Conservation (phyloP, 2,888 invertebrate species). For the Stenolophus ochropezus region DNA sequence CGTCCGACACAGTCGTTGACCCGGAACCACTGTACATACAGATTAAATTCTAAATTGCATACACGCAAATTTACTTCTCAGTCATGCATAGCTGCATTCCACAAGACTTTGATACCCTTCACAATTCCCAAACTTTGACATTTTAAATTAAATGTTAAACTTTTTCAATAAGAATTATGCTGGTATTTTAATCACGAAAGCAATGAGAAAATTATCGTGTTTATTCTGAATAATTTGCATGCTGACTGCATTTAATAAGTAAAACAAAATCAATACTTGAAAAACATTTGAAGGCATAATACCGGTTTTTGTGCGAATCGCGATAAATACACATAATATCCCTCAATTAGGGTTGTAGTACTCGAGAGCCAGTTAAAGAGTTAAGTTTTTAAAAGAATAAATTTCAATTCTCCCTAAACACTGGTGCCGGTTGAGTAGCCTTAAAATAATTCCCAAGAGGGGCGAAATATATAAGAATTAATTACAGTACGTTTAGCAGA, state of each 20-base stretch:
- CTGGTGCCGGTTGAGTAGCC: conserved; percentile 26
- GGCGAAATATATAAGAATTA: conserved; percentile 45
- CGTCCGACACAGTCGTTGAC: conserved; percentile 5
- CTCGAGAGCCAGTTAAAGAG: conserved; percentile 36
- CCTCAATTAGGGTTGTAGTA: conserved; percentile 35
- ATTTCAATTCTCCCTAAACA: conserved; percentile 23
- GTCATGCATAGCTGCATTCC: conserved; percentile 19
- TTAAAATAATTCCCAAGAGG: conserved; percentile 34
- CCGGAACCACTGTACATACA: conserved; percentile 7
- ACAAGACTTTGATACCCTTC: background rate
- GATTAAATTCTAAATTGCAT: conserved; percentile 36
- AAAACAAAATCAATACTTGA: conserved; percentile 24
- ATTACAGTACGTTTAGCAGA: conserved; percentile 55
- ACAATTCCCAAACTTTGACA: conserved; percentile 23
- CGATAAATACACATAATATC: conserved; percentile 39
- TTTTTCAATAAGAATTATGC: conserved; percentile 37
- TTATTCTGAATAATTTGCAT: conserved; percentile 4
- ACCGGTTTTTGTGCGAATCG: background rate
- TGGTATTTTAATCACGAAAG: background rate
- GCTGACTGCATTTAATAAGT: background rate
- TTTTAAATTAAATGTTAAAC: conserved; percentile 30
- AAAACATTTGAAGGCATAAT: conserved; percentile 1
- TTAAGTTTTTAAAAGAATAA: conserved; percentile 43
- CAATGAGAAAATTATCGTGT: conserved; percentile 2
- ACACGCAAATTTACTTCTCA: conserved; percentile 19